Conservation (phyloP, 2,113 vertebrate genomes). For the Alouatta palliata region DNA sequence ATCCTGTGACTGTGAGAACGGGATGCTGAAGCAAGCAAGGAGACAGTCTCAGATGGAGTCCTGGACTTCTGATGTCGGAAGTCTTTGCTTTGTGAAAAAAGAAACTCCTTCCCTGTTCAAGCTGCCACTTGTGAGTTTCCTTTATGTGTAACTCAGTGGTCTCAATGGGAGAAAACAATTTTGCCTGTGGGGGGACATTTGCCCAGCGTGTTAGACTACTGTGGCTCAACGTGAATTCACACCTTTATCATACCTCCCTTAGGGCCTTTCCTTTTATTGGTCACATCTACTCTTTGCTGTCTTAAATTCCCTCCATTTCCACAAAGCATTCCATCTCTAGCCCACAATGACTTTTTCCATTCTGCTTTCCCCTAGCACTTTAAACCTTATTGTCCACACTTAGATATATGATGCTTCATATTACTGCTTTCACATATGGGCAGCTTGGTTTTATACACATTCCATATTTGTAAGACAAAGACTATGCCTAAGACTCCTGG, state of each 20-base stretch:
- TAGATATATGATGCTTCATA: neutral
- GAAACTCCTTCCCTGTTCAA: neutral
- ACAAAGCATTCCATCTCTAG: neutral
- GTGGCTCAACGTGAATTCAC: neutral
- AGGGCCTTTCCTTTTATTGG: neutral
- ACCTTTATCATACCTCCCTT: neutral
- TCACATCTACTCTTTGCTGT: neutral
- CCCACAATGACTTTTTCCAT: neutral
- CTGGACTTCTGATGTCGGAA: neutral
- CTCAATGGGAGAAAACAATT: neutral
- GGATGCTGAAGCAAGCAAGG: neutral
- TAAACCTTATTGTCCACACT: neutral
- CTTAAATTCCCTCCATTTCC: neutral
- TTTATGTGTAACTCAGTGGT: neutral
- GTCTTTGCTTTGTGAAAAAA: neutral
- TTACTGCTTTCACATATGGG: neutral
- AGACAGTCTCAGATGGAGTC: neutral
- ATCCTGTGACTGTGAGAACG: neutral
- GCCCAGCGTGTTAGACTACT: neutral
- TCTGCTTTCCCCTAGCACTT: neutral
- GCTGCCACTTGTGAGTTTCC: neutral
- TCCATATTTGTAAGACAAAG: neutral
- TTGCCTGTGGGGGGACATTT: neutral
- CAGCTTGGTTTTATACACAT: neutral
- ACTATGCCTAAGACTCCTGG: neutral